Base-by-base conservation (phyloP, 2,888 invertebrate genomes). In the Tenthredo scrophulariae region DNA sequence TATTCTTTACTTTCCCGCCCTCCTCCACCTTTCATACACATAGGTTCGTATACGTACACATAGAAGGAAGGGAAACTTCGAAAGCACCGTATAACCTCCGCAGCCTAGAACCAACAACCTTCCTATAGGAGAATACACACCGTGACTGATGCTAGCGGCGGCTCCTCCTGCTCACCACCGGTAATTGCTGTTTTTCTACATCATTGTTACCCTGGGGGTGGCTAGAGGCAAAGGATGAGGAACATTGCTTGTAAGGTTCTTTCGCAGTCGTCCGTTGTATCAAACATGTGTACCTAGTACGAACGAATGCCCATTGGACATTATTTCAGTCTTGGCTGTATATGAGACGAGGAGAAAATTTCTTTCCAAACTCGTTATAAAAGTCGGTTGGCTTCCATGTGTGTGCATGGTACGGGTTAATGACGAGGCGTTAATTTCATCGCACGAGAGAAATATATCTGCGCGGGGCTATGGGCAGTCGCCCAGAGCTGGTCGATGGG, bases 181-280 rank as follows among this genome's bases (percentile, higher is more conserved):
- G 88, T 89, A 90, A 91, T 91, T 90, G 90, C 87, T 88, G 88
- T 89, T 90, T 89, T 89, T 89, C 75, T 82, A 85, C 85, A 84
- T 84, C 77, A 80, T 84, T 67, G 84, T 67, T 80, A 80, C 29
- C 58, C 62, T 9, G 15, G 40, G 40, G 74, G 62, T 33, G 29
- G 79, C 15, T 33, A n/a, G 54, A 46, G n/a, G 15, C 46, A 15
- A 1, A 46, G 54, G 22, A 50, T 18, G 37, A 79, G n/a, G 79
- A 77, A 26, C 43, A 54, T 22, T 26, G 77, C 62, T 62, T 2
- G 22, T 26, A 2, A 62, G 54, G 22, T 62, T 22, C 26, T 62
- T 26, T 62, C 62, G 22, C 54, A 7, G n/a, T 54, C 6, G 54
- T 54, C n/a, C n/a, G n/a, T 54, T 54, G n/a, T 62, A 26, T 26